These are phyloP conservation scores for Unio pictorum DNA, from an alignment of 2,888 invertebrate genomes.

Conservation along the genomic window DNA sequence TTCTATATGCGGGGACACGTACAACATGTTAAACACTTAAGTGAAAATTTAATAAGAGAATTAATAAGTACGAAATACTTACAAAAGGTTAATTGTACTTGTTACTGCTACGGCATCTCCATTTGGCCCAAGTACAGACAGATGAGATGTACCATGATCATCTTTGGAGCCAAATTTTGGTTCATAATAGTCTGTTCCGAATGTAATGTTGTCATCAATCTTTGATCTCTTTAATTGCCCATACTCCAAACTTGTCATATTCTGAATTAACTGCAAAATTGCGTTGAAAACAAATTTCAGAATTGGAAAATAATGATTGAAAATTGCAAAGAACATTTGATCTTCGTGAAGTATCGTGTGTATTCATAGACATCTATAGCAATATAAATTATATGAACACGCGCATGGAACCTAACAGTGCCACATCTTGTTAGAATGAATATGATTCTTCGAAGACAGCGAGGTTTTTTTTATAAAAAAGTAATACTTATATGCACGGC, in stretches of 20 bases:
- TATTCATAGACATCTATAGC: no score
- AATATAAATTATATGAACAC: no score
- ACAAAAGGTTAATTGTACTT: constrained; percentile 91
- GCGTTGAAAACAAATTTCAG: neutral
- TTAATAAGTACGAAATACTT: constrained; percentile 64
- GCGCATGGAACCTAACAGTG: no score
- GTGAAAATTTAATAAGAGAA: neutral
- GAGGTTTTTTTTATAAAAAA: no score
- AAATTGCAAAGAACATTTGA: no score
- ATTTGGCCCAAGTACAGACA: constrained; percentile 85
- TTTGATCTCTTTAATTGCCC: constrained; percentile 36
- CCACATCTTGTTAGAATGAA: no score
- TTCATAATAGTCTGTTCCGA: constrained; percentile 47
- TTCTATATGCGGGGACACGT: no score
- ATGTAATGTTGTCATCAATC: constrained; percentile 53
- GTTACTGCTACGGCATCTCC: constrained; percentile 95
- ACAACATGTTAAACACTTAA: no score
- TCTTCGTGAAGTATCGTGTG: no score
- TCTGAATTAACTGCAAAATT: constrained; percentile 41
- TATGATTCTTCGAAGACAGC: no score
- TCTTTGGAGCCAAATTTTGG: constrained; percentile 71
- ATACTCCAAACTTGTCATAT: constrained; percentile 50
- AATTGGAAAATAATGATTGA: no score
- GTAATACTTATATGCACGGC: no score
- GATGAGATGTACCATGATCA: constrained; percentile 88